Base-by-base conservation (phyloP, 2,113 vertebrate species). In the Anhinga rufa region DNA sequence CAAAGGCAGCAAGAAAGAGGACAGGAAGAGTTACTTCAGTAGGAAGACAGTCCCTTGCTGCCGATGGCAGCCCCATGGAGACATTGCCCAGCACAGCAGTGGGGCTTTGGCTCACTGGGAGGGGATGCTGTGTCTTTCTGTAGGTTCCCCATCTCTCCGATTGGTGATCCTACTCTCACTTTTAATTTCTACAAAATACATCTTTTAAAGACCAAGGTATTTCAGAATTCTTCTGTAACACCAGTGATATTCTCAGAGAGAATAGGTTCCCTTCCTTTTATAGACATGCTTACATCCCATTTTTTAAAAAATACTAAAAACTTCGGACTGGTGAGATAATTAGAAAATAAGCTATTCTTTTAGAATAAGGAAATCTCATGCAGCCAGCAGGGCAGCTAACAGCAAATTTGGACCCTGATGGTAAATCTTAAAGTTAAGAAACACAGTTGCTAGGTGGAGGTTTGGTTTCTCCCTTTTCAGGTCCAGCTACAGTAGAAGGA, bases 81-180 rank as follows among this genome's bases (percentile, higher is more conserved):
- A 9, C 0, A 0, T 20, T 72, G 42, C 38, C 38, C 29, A 13
- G 17, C 2, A 0, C 10, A 55, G 9, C 52, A 21, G n/a, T 19
- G 65, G 31, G 66, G 21, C 42, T 85, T 32, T 60, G 9, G 2
- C 14, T 54, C 2, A 1, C n/a, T 64, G 9, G 4, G 16, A 69
- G 6, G 8, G 16, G 5, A 49, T 32, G 10, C 24, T 4, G 2
- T 52, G 17, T 22, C 29, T 28, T 40, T 70, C 32, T 38, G 11
- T 17, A 55, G 7, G 15, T 48, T 86, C 36, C 17, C 9, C 51
- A 44, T 64, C 2, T 0, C 58, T 75, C 38, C 1, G 1, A 4
- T 0, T 49, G 8, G 19, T 72, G 62, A 65, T 48, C 22, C 32
- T 61, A 21, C 19, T 72, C 48, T 57, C 49, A 36, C 26, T 40